Evolutionary conservation across 2,888 invertebrate genomes (phyloP).

Genomic region (Leptodirus hochenwartii): DNA sequence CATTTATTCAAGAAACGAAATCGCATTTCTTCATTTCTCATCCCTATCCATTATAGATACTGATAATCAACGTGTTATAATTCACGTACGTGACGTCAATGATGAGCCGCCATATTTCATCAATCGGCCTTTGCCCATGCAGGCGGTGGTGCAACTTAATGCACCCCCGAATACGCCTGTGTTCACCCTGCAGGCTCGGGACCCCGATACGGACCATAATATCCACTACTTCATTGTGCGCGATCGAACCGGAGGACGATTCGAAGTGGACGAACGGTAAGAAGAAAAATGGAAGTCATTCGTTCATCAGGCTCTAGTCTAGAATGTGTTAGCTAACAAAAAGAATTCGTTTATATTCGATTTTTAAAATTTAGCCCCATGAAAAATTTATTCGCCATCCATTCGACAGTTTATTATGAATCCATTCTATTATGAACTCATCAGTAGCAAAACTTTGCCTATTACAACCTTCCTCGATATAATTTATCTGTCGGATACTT

Average conservation of each 20-base stretch:
- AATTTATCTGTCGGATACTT: too few relatives aligned
- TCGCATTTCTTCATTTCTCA: constrained; percentile 12
- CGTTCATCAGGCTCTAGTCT: constrained; percentile 3
- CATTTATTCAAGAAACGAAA: too few relatives aligned
- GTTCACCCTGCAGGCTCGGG: constrained; percentile 91
- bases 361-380: too few relatives aligned
- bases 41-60: constrained; percentile 45
- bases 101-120: constrained; percentile 96
- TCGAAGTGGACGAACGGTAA: constrained; percentile 17
- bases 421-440: too few relatives aligned
- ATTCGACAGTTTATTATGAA: too few relatives aligned
- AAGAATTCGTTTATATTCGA: too few relatives aligned
- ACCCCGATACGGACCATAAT: constrained; percentile 91
- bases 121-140: constrained; percentile 92
- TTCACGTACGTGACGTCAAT: constrained; percentile 89
- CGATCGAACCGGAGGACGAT: constrained; percentile 59
- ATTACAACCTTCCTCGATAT: too few relatives aligned
- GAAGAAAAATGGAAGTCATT: too few relatives aligned
- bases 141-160: constrained; percentile 90
- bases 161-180: constrained; percentile 91
- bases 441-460: too few relatives aligned
- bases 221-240: constrained; percentile 92
- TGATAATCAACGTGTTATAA: constrained; percentile 87
- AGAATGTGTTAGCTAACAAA: too few relatives aligned
- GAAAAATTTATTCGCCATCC: too few relatives aligned